Evolutionary conservation across 2,113 vertebrate species (phyloP).

Genomic region (Pholis gunnellus): DNA sequence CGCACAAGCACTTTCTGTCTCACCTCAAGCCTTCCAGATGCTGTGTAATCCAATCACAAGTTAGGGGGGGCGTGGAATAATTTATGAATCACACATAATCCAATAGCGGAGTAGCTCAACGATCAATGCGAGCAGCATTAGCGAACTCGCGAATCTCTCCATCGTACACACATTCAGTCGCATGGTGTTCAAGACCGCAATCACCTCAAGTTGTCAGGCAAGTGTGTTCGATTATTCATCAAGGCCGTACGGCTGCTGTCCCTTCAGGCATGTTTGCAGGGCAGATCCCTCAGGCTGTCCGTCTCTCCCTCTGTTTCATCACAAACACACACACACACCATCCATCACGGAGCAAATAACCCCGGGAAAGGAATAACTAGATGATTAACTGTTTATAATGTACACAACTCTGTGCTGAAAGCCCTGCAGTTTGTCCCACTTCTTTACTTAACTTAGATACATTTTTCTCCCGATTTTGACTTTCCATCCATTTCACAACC

Average conservation of each 20-base stretch:
- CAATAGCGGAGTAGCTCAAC: constrained; percentile 17
- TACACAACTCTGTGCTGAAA: background rate
- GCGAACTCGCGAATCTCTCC: background rate
- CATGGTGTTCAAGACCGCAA: background rate
- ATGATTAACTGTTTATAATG: constrained; percentile 10
- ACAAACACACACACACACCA: constrained; percentile 3
- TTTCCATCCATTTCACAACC: background rate
- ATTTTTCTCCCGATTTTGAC: background rate
- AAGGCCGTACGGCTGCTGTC: constrained; percentile 44
- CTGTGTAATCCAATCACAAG: constrained; percentile 25
- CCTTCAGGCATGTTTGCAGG: constrained; percentile 45
- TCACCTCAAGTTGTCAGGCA: constrained; percentile 27
- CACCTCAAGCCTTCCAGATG: constrained; percentile 15
- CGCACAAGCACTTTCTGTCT: background rate
- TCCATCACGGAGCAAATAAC: constrained; percentile 14
- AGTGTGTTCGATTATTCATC: constrained; percentile 66
- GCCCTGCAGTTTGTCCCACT: background rate
- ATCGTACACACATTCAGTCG: background rate
- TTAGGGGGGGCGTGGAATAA: background rate
- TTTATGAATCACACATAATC: constrained; percentile 38
- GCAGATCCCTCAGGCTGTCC: constrained; percentile 20
- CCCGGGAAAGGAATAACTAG: constrained; percentile 2
- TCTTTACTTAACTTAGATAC: background rate
- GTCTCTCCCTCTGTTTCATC: constrained; percentile 3
- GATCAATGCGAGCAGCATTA: constrained; percentile 26